Conservation (phyloP, 2,113 vertebrate genomes). For the Cheirogaleus medius region DNA sequence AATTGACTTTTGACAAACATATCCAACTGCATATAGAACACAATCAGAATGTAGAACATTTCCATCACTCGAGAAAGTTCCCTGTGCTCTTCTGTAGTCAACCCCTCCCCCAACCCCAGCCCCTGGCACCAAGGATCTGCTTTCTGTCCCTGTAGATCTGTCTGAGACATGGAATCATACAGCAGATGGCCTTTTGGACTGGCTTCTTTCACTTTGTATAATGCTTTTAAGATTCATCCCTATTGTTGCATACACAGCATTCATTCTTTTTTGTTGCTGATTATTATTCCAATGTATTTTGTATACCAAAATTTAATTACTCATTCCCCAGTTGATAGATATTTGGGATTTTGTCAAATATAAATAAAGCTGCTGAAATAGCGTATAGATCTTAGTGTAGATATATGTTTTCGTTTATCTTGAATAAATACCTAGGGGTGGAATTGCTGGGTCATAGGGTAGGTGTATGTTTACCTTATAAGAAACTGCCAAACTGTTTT, state of each 20-base stretch:
- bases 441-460: neutral
- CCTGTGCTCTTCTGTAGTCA: neutral
- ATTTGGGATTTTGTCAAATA: neutral
- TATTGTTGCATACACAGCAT: neutral
- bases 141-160: neutral
- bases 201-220: neutral
- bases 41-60: neutral
- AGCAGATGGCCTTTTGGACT: neutral
- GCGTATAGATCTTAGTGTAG: neutral
- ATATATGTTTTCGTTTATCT: conserved; percentile 27
- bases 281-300: neutral
- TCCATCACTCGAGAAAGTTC: neutral
- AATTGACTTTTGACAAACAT: neutral
- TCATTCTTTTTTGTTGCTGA: neutral
- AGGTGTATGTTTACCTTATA: neutral
- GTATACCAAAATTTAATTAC: neutral
- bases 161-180: neutral
- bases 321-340: neutral
- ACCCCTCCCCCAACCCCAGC: accelerated
- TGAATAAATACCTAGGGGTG: neutral
- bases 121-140: neutral
- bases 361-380: neutral
- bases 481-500: neutral
- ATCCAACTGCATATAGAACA: neutral
- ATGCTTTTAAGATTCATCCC: neutral